phyloP scores from a whole-genome alignment of 2,888 invertebrate genomes.

The Synergus umbraculus region DNA sequence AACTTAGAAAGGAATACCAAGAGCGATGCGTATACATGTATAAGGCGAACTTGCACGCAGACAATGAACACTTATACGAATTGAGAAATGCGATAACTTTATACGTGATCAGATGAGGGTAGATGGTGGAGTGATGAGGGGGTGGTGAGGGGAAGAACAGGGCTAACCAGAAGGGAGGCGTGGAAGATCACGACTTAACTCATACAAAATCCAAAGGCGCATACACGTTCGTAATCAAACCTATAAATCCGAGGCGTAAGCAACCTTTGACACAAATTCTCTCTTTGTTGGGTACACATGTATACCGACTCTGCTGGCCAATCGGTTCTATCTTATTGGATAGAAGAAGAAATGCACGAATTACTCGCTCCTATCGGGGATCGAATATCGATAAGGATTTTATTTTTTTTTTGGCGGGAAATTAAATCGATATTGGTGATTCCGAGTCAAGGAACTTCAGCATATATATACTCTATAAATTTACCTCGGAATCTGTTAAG shows the following conservation, averaged over 20 bases:
- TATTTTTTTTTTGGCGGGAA: background rate
- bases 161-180: conserved; percentile 62
- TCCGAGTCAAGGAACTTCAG: background rate
- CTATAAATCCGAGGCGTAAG: conserved; percentile 70
- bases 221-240: conserved; percentile 68
- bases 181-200: conserved; percentile 72
- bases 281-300: conserved; percentile 42
- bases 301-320: conserved; percentile 38
- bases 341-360: conserved; percentile 1
- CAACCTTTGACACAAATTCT: conserved; percentile 69
- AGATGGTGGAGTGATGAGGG: conserved; percentile 45
- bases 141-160: conserved; percentile 51
- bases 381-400: background rate
- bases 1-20: conserved; percentile 13
- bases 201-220: conserved; percentile 67
- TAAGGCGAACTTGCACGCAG: conserved; percentile 44
- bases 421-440: background rate
- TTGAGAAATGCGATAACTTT: conserved; percentile 67
- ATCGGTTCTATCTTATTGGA: conserved; percentile 14
- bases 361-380: background rate
- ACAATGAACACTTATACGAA: conserved; percentile 68
- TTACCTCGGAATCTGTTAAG: background rate
- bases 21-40: background rate
- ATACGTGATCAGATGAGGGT: conserved; percentile 60
- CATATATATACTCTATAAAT: background rate